phyloP scores from a whole-genome alignment of 2,797 vertebrate genomes.

The Leptodactylus fallax region DNA sequence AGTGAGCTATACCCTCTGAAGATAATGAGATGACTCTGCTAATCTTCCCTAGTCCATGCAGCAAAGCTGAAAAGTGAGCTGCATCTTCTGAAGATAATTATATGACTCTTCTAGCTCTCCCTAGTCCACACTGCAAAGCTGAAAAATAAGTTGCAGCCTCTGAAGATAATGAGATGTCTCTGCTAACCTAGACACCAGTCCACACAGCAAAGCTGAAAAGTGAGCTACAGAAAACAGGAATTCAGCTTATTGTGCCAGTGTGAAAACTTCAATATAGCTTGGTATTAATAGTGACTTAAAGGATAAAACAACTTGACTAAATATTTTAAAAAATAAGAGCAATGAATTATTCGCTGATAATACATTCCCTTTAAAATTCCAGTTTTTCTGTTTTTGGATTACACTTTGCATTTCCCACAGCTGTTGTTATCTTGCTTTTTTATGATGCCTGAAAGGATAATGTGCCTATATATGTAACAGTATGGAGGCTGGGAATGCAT shows the following conservation, averaged over 20 bases:
- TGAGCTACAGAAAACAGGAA: too few relatives aligned
- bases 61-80: not conserved
- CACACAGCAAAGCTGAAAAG: too few relatives aligned
- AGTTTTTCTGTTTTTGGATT: not conserved
- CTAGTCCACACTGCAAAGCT: too few relatives aligned
- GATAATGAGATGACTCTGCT: not conserved
- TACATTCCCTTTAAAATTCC: too few relatives aligned
- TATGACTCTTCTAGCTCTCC: too few relatives aligned
- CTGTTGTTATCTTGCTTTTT: not conserved
- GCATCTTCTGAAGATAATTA: too few relatives aligned
- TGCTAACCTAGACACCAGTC: too few relatives aligned
- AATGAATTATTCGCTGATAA: not conserved
- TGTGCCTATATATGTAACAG: not conserved
- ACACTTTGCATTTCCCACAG: not conserved
- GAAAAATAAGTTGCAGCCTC: too few relatives aligned
- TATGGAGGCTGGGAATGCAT: not conserved
- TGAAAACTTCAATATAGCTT: not conserved
- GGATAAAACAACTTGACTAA: not conserved
- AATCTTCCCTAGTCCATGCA: not conserved
- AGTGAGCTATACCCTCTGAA: too few relatives aligned
- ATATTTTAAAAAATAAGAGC: not conserved
- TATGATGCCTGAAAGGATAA: not conserved
- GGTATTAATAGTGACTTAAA: not conserved
- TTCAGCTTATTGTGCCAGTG: not conserved
- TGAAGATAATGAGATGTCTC: too few relatives aligned